Evolutionary conservation across 2,113 vertebrate genomes (phyloP), one percentile per base, ranked within the genome.

Genomic region (Oncorhynchus clarkii): DNA sequence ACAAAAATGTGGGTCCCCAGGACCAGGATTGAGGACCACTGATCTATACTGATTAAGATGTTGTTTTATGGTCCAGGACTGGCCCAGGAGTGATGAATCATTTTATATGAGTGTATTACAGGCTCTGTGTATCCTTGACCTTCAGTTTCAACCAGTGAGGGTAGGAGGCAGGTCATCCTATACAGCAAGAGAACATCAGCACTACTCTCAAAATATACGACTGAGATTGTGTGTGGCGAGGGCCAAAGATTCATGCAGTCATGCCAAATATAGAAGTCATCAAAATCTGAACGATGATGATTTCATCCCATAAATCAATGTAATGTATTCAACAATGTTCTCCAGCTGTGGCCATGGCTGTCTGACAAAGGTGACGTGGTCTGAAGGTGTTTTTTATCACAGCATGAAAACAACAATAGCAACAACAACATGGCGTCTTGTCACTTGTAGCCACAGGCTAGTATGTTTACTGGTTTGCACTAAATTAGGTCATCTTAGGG

Each of bases 291-390:
- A 70, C 22, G 51, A 64, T 81, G 82, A 81, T 84, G 72, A 91
- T 87, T 74, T 77, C 18, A 71, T 8, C 48, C 69, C 18, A 22
- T 87, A 84, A 89, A 88, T 88, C 85, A 71, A 59, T 75, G 67
- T 71, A 71, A 80, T 69, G 72, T 24, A 9, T 73, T 79, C 24
- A 72, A 69, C 64, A 7, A 39, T 48, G 73, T 80, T 83, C 39
- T 60, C 69, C 79, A 71, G 34, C 76, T 49, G 4, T 45, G 45
- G 14, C 29, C 4, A 34, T 0, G 70, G 26, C 79, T 6, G 24
- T 67, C 48, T 20, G 64, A 72, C 80, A 67, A 16, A 85, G 83
- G 84, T 85, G 89, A 89, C 89, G 85, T 82, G 84, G 31, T 73
- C 60, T 48, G 51, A 81, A 75, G 64, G n/a, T 3, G 65, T 60